Evolutionary conservation across 2,797 vertebrate species (phyloP), one percentile per base, ranked within the genome.

Genomic region (Gambusia yucatana): DNA sequence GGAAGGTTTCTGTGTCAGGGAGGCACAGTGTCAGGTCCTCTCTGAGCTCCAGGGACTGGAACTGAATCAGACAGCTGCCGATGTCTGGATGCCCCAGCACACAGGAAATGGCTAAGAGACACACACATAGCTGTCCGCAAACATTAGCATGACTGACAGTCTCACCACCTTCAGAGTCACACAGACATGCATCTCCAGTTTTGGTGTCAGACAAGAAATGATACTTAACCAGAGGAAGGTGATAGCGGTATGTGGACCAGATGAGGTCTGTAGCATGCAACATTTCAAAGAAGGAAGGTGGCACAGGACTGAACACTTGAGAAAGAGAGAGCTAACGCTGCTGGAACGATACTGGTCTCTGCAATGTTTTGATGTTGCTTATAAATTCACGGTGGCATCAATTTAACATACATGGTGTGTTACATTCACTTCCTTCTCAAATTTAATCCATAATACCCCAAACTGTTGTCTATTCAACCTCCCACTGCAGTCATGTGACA

Each of bases 1-100:
- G 25, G 69, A 77, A 79, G 83, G 84, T 85, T 89, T 93, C 88
- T 91, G 87, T 90, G 89, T 90, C 86, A 91, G 82, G 80, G 81
- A 90, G 85, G 79, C 82, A 81, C 81, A 52, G 82, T 93, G 94
- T 93, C 93, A 91, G 82, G 81, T 92, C 86, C 80, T 88, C 74
- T 93, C 83, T 5, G 13, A 78, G 88, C 91, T 86, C 82, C 11
- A 50, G 91, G 92, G 91, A 94, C 72, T 57, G 83, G 89, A 92
- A 95, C n/a, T 33, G 9, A 87, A 92, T 89, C 44, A 86, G 93
- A 94, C 94, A 95, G 94, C 92, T 93, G 94, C 91, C 90, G 87
- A 94, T 92, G 94, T 93, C 84, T 85, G 88, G 86, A 88, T 55
- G 88, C 85, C 75, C 86, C 73, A 22, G 86, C 82, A 87, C 90